Conservation (phyloP, 1,140 invertebrate genomes). For the Brachionus manjavacas region DNA sequence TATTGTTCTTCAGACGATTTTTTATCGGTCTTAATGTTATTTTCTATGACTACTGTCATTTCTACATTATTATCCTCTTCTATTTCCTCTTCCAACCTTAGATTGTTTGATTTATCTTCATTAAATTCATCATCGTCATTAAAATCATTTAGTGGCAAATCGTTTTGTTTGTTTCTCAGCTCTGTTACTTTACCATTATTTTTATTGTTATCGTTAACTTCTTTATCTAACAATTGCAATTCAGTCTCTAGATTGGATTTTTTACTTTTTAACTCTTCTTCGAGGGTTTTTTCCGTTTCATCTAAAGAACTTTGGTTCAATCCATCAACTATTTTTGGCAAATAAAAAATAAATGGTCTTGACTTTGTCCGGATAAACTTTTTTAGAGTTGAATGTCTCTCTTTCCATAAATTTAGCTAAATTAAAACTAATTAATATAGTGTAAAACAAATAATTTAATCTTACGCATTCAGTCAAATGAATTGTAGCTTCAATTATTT, state of each 20-base stretch:
- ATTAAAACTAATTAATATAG: background rate
- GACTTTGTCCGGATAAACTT: slow-evolving; percentile 35
- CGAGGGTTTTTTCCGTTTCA: background rate
- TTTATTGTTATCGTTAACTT: background rate
- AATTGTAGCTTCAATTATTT: slow-evolving; percentile 15
- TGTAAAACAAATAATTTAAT: background rate
- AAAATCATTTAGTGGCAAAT: background rate
- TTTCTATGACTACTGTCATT: background rate
- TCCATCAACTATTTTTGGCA: slow-evolving; percentile 17
- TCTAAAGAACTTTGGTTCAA: background rate
- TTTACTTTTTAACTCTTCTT: background rate
- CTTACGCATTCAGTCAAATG: background rate
- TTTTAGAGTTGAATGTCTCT: background rate
- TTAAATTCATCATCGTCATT: background rate
- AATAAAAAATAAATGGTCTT: slow-evolving; percentile 16
- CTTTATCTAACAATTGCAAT: background rate
- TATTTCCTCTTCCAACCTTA: background rate
- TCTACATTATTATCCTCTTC: background rate
- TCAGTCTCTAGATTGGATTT: background rate
- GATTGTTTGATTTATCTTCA: background rate
- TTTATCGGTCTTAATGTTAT: background rate
- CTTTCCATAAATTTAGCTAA: background rate
- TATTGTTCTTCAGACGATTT: no score
- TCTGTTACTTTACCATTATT: background rate
- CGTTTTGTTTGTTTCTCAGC: background rate